Base-by-base conservation (phyloP, 1,140 invertebrate species). In the Drosophila mojavensis region DNA sequence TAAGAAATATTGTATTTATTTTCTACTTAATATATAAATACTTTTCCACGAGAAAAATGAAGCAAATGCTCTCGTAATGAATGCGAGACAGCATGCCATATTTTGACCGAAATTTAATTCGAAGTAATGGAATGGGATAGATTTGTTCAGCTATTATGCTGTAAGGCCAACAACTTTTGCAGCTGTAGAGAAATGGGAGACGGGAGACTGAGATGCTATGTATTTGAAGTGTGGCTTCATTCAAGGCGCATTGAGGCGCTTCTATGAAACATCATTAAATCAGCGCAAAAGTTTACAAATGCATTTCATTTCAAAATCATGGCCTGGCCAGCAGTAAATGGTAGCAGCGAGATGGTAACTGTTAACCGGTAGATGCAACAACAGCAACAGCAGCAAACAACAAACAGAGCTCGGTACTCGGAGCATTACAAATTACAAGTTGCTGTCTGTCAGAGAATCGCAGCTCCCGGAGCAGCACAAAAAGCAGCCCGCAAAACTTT, bases 231-330 rank as follows among this genome's bases (percentile, higher is more conserved):
- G 48, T 30, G 50, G 48, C 64, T 48, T 39, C 64, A 60, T 67
- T 73, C 20, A 67, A 45, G 69, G 78, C 39, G 50, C 59, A 60
- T 73, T n/a, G 60, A 45, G 69, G 78, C 39, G 50, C 59, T 72
- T 51, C 69, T 61, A 78, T 82, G 66, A 81, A 78, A 83, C 84
- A 88, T 88, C 79, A 86, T 86, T 86, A 89, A 86, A 89, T 86
- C 83, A 79, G 62, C 33, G 84, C 83, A 70, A 83, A 70, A 83
- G 68, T 75, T 83, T 54, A 74, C 70, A 82, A 86, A 79, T 88
- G 82, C 82, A 88, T 86, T 86, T 86, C 83, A 88, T 74, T 82
- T 76, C 64, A 81, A 79, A 82, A 82, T 82, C 82, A 88, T 86
- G 83, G 70, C 65, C 54, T 51, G 41, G 58, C 75, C 28, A 48